phyloP scores from a whole-genome alignment of 2,797 vertebrate genomes.

The Toxotes lorentzi region DNA sequence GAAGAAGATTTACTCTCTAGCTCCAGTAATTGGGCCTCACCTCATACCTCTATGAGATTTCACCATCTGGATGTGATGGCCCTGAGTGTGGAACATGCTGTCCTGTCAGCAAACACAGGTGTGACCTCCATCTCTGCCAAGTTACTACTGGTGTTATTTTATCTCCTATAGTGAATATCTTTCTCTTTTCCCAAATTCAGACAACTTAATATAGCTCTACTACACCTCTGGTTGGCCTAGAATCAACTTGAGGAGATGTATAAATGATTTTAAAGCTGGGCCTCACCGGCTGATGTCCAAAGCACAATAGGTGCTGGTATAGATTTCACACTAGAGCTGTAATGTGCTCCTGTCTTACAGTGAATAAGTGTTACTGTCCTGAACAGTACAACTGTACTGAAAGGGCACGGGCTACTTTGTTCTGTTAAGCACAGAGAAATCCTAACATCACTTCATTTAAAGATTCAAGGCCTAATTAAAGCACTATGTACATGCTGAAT shows the following conservation, averaged over 20 bases:
- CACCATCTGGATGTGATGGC: conserved; percentile 65
- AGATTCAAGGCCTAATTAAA: conserved; percentile 34
- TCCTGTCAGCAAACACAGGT: conserved; percentile 62
- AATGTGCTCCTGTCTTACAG: conserved; percentile 18
- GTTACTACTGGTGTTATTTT: conserved; percentile 24
- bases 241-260: conserved; percentile 19
- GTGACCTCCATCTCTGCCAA: conserved; percentile 54
- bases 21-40: conserved; percentile 53
- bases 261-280: conserved; percentile 5
- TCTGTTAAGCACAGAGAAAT: conserved; percentile 21
- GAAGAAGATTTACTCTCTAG: conserved; percentile 34
- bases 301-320: conserved; percentile 11
- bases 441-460: conserved; percentile 22
- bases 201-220: conserved; percentile 16
- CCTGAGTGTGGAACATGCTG: conserved; percentile 48
- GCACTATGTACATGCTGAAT: not conserved
- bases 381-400: not conserved
- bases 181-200: not conserved
- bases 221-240: conserved; percentile 4
- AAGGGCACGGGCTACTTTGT: conserved; percentile 11
- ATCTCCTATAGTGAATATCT: conserved; percentile 17
- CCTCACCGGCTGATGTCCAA: conserved; percentile 13
- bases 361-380: conserved; percentile 18
- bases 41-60: conserved; percentile 44
- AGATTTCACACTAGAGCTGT: conserved; percentile 23